Percentiles rank a stretch among this genome's conserved stretches.
These are phyloP conservation scores for Megaceryle maxima DNA, from an alignment of 2,113 vertebrate genomes.

Conservation along the genomic window DNA sequence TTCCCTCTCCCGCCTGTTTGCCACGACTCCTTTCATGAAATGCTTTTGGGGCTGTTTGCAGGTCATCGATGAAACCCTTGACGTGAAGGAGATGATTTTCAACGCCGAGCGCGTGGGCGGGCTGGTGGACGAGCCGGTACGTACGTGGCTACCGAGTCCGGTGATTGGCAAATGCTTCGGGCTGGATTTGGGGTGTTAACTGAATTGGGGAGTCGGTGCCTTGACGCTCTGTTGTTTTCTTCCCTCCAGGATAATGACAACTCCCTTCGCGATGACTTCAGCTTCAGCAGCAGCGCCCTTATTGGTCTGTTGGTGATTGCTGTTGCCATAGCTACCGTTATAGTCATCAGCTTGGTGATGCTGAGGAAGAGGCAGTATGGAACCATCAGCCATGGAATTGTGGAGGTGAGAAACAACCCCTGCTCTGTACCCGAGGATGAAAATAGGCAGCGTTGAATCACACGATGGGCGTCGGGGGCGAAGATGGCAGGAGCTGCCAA, in stretches of 20 bases:
- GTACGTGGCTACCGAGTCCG: slow-evolving; percentile 49
- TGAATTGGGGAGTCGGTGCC: not conserved
- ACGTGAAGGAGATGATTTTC: slow-evolving; percentile 96
- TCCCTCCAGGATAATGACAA: slow-evolving; percentile 81
- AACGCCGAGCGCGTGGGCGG: slow-evolving; percentile 91
- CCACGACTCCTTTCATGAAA: slow-evolving; percentile 64
- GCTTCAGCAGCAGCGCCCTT: slow-evolving; percentile 91
- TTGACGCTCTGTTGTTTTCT: not conserved
- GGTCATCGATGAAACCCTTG: slow-evolving; percentile 96
- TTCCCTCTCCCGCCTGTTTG: not conserved
- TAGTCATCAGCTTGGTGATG: slow-evolving; percentile 96
- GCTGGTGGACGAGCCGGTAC: slow-evolving; percentile 91
- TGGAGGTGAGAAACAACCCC: slow-evolving; percentile 86
- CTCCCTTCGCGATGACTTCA: slow-evolving; percentile 88
- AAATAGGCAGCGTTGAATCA: slow-evolving; percentile 3
- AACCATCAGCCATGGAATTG: slow-evolving; percentile 97
- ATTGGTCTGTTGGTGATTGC: slow-evolving; percentile 95
- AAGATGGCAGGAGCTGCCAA: not conserved
- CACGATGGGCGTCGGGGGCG: not conserved
- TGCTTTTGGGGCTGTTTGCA: slow-evolving; percentile 78
- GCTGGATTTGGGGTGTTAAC: not conserved
- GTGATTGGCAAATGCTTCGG: not conserved
- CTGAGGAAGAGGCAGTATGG: slow-evolving; percentile 96
- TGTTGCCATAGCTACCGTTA: slow-evolving; percentile 93
- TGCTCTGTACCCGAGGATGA: not conserved